Base-by-base conservation (phyloP, 2,797 vertebrate species). In the Pangasius larnaudii region DNA sequence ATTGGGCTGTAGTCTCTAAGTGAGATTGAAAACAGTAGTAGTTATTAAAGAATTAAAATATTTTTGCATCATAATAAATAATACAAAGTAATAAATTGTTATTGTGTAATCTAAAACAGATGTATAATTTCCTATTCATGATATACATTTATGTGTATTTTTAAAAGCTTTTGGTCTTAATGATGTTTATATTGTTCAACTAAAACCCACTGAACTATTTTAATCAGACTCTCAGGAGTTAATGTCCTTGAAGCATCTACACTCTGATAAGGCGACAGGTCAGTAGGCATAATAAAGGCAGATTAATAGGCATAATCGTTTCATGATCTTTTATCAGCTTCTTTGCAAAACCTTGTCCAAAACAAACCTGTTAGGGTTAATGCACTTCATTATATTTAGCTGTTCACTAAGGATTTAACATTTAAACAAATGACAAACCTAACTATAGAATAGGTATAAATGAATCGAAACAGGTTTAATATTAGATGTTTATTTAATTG, bases 271-370 rank as follows among this genome's bases (percentile, higher is more conserved):
- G 75, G 11, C 10, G 59, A 24, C 53, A 80, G 19, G 30, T 42
- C 56, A 42, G 24, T 18, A 22, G 79, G 56, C 13, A 39, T 46
- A 42, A 63, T 63, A n/a, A n/a, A 82, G 33, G n/a, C n/a, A 33
- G 27, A 72, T 10, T 58, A 61, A 58, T 33, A 61, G 13, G 36
- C 30, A 9, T 74, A 87, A 83, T 83, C 63, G 69, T 51, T 87
- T 63, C 65, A 83, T 61, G 22, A 83, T 83, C 86, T 61, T 81
- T 82, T 80, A 87, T 81, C 46, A 56, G 42, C 51, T 46, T 71
- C 30, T 56, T 33, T 5, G n/a, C 16, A 63, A n/a, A 63, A 11
- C 14, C 13, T 8, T 3, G 14, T 18, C 74, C 27, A 36, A 39
- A 80, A 79, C 2, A 24, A 4, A 11, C 30, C 19, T 78, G 33